Conservation (phyloP, 2,797 vertebrate genomes). For the Cheirogaleus major region DNA sequence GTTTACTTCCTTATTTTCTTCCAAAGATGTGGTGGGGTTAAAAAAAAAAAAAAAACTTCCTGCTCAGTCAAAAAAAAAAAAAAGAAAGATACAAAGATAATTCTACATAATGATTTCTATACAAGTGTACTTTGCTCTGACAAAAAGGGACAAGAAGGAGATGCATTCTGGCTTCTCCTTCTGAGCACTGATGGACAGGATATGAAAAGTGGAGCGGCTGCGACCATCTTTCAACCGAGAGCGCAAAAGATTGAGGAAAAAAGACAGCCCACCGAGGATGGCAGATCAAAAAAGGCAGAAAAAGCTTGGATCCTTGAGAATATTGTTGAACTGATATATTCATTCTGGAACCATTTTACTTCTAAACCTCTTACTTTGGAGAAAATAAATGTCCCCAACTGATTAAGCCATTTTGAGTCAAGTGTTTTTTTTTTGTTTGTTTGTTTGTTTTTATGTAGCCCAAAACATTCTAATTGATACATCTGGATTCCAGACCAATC, state of each 20-base stretch:
- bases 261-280: not conserved
- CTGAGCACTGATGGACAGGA: not conserved
- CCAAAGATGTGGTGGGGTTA: not conserved
- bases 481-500: conserved; percentile 53
- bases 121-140: not conserved
- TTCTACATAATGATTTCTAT: not conserved
- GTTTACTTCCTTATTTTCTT: not conserved
- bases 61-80: not conserved
- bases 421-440: not conserved
- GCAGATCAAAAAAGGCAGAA: not conserved
- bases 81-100: not conserved
- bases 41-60: not conserved
- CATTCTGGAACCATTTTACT: not conserved
- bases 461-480: not conserved
- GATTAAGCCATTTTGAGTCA: conserved; percentile 23
- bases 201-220: not conserved
- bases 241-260: not conserved
- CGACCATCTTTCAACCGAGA: not conserved
- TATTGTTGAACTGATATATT: not conserved
- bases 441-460: not conserved
- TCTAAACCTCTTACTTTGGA: conserved; percentile 27
- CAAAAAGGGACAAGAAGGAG: not conserved
- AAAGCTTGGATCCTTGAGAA: not conserved
- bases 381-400: not conserved
- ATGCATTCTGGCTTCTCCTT: not conserved